Percentiles rank a stretch among this genome's conserved stretches.
Conservation (phyloP, 2,797 vertebrate species). For the Mustela erminea region DNA sequence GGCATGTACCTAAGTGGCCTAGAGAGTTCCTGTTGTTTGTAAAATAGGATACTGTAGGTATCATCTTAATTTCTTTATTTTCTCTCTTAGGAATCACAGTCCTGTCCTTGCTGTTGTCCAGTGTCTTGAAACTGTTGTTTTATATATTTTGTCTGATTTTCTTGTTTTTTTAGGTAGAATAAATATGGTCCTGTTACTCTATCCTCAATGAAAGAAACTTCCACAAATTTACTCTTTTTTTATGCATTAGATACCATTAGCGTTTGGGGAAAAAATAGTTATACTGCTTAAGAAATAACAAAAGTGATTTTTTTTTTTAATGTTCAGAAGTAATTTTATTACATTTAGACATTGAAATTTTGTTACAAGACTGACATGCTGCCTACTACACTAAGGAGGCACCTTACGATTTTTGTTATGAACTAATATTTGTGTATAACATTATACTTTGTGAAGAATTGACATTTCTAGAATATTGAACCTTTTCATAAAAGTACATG, state of each 20-base stretch:
- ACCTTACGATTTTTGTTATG: not conserved
- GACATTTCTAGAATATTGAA: not conserved
- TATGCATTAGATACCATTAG: not conserved
- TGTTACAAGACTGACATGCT: not conserved
- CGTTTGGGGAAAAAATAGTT: not conserved
- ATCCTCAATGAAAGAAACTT: not conserved
- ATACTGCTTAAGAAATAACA: conserved; percentile 7
- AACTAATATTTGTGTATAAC: conserved; percentile 11
- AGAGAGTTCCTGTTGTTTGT: not conserved
- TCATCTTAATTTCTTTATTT: not conserved
- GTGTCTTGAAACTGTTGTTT: conserved; percentile 3
- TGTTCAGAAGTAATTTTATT: conserved; percentile 7
- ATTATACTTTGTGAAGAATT: not conserved
- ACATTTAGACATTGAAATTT: not conserved
- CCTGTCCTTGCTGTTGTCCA: not conserved
- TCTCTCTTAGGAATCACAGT: not conserved
- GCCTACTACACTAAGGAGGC: not conserved
- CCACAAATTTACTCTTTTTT: not conserved
- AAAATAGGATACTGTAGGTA: not conserved
- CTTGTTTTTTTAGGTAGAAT: not conserved
- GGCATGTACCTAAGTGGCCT: not conserved
- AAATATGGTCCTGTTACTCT: not conserved
- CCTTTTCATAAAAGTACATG: not conserved
- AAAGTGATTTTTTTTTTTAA: not conserved
- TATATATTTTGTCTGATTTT: conserved; percentile 9